Evolutionary conservation across 1,140 invertebrate genomes (phyloP), one percentile per base, ranked within the genome.

Genomic region (Sminthurinus signatus): DNA sequence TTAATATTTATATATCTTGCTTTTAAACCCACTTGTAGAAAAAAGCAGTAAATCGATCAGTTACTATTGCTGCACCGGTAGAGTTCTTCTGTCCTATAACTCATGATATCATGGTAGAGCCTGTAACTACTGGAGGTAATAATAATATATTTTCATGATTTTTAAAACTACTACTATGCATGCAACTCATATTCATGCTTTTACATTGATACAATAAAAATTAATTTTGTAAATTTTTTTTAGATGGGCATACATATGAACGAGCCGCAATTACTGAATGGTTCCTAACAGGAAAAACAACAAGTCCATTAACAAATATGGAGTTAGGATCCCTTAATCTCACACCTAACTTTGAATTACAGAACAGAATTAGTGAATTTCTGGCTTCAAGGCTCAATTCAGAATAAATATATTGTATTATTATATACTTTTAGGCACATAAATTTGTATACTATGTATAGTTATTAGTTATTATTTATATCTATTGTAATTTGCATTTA

Each of bases 51-150:
- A 31, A 15, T 28, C 28, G 43, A 19, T 54, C 58, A 8, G 67
- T 64, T 4, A 62, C 69, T 14, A 73, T 72, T 48, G 56, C 69
- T 42, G 74, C 82, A 29, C 84, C 85, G 4, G 75, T 85, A 67
- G 86, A 89, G 73, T 87, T 84, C 72, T 73, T 87, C n/a, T 91
- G 88, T 77, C 88, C 88, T 14, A 89, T 91, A 23, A 90, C 88
- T 0, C 85, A 87, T 55, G 86, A 89, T 72, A 79, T 90, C 28
- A 89, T 90, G 86, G 80, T 79, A 60, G 85, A 89, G 73, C 88
- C 88, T 17, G 87, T 90, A 4, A 82, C 81, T 29, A 87, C 85
- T 71, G 77, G 81, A 72, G 85, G 85, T 86, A 74, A 73, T 36
- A n/a, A n/a, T n/a, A n/a, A n/a, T n/a, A n/a, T n/a, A n/a, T 36